Evolutionary conservation across 2,113 vertebrate genomes (phyloP), one percentile per base, ranked within the genome.

Genomic region (Brienomyrus brachyistius): DNA sequence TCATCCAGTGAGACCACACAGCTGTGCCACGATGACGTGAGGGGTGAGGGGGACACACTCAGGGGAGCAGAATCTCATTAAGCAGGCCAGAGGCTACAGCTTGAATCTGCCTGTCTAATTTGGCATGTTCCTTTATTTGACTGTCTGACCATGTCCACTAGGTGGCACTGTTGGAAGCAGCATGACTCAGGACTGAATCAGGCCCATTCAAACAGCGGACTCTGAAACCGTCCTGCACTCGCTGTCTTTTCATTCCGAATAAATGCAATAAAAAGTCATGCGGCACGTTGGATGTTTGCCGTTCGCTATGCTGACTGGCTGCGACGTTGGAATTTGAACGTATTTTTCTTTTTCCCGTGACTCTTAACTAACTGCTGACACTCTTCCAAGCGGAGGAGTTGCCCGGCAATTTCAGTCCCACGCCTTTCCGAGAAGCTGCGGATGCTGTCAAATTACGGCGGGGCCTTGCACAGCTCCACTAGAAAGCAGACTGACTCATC

Each of bases 151-250:
- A 31, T 50, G 82, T 5, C 31, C 83, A 90, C 82, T 66, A 89
- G 91, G 27, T 89, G 87, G 89, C 40, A 19, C 88, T 87, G 66
- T 40, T 77, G 50, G 31, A 21, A 50, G 82, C 21, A n/a, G 43
- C 19, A n/a, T 0, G 17, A 21, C n/a, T 51, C 48, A n/a, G 45
- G 5, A n/a, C 45, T 86, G 83, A 51, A 85, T 43, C 31, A 7
- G 35, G 35, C 70, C 70, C 35, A 0, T 17, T 40, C 4, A 0
- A 8, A 13, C 27, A 15, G 27, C 4, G 31, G 13, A 80, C 74
- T 80, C 43, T 80, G 35, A 80, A 43, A 40, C 35, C 2, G 13
- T 19, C 74, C 74, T 43, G 15, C 35, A 1, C 15, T 77, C 35
- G 2, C 31, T 0, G 5, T 11, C 35, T 17, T 15, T 17, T 15